Base-by-base conservation (phyloP, 2,797 vertebrate genomes). In the Scyliorhinus canicula region DNA sequence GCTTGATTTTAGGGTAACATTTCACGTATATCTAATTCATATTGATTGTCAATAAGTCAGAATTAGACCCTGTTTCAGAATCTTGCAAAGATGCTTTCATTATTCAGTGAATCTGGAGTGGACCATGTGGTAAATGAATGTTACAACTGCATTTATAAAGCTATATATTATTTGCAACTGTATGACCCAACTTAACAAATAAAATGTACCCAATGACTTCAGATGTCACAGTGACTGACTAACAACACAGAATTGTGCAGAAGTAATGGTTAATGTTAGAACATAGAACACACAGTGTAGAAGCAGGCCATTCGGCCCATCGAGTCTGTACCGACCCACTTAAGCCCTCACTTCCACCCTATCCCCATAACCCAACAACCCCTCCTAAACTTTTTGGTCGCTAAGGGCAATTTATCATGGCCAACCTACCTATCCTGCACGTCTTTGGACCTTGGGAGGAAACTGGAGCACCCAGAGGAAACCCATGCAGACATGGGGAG, bases 1-100 rank as follows among this genome's bases (percentile, higher is more conserved):
- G 71, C 35, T 16, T 35, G 86, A 95, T 95, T 91, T 21, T 95
- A 79, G 91, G 52, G 88, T 85, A 95, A 60, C 71, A 94, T 95
- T 93, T 77, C 95, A 95, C 95, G 93, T 95, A 94, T 95, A 57
- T 95, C 86, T 95, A 95, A 95, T 74, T 79, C 95, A 96, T 95
- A 88, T 84, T 79, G 63, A 95, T 93, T 71, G 26, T 77, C 52
- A 7, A 93, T 93, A 69, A 60, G 31, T 93, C 95, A 60, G 52
- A 74, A 93, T 95, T 40, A 77, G 35, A n/a, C 6, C 55, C 5
- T 57, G 35, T 95, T 35, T 91, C 19, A 77, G 12, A 40, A 40
- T 50, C 26, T 31, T 44, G 21, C 44, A 74, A 52, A 55, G 12
- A 65, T 28, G 31, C 44, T 95, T 71, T 95, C 65, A 44, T 93